Conservation (phyloP, 2,113 vertebrate species). For the Chunga burmeisteri region DNA sequence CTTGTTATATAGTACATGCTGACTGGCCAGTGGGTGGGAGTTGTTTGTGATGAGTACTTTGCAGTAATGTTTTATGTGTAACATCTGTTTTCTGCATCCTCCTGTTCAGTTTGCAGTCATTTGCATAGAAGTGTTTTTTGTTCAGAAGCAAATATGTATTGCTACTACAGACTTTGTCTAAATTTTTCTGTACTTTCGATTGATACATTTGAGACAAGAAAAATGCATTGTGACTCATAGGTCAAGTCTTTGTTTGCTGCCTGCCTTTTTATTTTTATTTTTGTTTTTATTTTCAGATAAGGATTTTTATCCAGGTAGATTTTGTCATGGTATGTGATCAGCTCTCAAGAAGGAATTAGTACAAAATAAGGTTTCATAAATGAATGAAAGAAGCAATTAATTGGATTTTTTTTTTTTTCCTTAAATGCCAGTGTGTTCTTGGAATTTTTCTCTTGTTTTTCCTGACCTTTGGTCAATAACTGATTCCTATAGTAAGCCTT, state of each 20-base stretch:
- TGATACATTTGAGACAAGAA: not conserved
- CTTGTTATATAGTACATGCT: conserved; percentile 7
- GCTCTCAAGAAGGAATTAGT: not conserved
- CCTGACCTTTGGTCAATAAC: not conserved
- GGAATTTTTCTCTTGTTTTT: not conserved
- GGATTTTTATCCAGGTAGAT: not conserved
- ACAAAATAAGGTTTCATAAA: not conserved
- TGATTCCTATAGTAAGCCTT: not conserved
- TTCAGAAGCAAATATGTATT: not conserved
- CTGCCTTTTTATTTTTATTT: not conserved
- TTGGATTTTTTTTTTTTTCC: not conserved
- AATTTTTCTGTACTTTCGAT: not conserved
- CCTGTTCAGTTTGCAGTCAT: conserved; percentile 18
- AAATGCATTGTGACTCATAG: not conserved
- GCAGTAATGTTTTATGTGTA: conserved; percentile 38
- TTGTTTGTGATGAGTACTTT: conserved; percentile 33
- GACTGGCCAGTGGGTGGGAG: conserved; percentile 46
- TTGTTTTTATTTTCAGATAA: not conserved
- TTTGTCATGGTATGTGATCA: not conserved
- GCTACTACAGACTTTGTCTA: not conserved
- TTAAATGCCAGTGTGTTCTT: not conserved
- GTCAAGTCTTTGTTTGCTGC: not conserved
- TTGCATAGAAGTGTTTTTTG: not conserved
- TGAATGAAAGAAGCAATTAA: not conserved
- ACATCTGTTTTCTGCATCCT: conserved; percentile 45